Base-by-base conservation (phyloP, 2,888 invertebrate genomes). In the Panzeria rudis region DNA sequence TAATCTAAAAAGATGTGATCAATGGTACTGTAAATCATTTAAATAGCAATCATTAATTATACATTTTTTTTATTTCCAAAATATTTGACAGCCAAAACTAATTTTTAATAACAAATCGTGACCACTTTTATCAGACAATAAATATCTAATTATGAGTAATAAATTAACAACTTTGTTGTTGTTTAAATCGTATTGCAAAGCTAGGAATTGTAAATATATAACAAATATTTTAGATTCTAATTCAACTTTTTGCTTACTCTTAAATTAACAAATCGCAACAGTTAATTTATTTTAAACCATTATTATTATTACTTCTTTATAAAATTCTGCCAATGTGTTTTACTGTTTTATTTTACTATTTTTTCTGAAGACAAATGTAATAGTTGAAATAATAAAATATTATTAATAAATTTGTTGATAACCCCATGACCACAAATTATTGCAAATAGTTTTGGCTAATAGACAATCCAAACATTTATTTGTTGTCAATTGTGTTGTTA, bases 361-460 rank as follows among this genome's bases (percentile, higher is more conserved):
- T n/a, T 64, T 0, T 20, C 15, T 13, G 2, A 13, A 69, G 62
- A 76, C 25, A 76, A 71, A 69, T 82, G 47, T 71, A 29, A 69
- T 76, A 35, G 17, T 56, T 77, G 56, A 69, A 81, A 81, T 78
- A 81, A 85, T 85, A 81, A 81, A 85, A 85, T 85, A 85, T 85
- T 85, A 85, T 81, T 85, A 81, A 85, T 85, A 85, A 85, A 85
- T 85, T 78, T 85, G 77, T 81, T 85, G 84, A 85, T 85, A 85
- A 85, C 84, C 84, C 81, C 77, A 62, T 85, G 81, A 85, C 84
- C 84, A 81, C 84, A 85, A 85, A 85, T 85, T 85, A 81, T 85
- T 81, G 52, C 84, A 73, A 85, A 85, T 78, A 69, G 23, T 73
- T 84, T 81, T 73, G 81, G 77, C 84, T 84, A 81, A 81, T 85